These are phyloP conservation scores for Cichlasoma orientale DNA, from an alignment of 2,797 vertebrate species.

Conservation along the genomic window DNA sequence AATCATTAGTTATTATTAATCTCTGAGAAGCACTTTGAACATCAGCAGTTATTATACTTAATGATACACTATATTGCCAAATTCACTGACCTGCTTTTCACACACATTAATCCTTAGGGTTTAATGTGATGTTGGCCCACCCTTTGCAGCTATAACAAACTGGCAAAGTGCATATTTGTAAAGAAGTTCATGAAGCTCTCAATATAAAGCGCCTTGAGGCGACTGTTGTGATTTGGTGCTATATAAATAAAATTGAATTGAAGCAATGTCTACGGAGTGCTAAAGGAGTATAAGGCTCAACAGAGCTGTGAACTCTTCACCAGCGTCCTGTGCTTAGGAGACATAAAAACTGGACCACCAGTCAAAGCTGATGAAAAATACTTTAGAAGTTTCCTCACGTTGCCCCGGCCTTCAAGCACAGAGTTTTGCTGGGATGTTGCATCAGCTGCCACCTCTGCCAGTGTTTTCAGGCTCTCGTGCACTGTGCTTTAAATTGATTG, in stretches of 20 bases:
- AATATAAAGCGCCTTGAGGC: too few relatives aligned
- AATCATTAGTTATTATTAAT: too few relatives aligned
- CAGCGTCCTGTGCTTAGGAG: too few relatives aligned
- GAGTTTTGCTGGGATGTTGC: neutral
- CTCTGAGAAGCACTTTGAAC: neutral
- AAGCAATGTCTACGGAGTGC: neutral
- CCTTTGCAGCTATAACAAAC: too few relatives aligned
- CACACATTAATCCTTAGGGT: too few relatives aligned
- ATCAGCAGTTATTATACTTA: neutral
- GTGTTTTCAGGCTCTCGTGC: neutral
- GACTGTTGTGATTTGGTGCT: too few relatives aligned
- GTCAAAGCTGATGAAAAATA: neutral
- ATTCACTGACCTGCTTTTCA: too few relatives aligned
- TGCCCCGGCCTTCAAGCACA: too few relatives aligned
- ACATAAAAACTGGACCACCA: too few relatives aligned
- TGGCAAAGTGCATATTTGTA: neutral
- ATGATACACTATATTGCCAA: too few relatives aligned
- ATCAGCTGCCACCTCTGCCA: neutral
- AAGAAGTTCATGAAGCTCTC: neutral
- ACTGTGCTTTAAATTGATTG: neutral
- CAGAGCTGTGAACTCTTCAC: neutral
- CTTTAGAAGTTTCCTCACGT: too few relatives aligned
- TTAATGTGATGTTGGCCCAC: too few relatives aligned
- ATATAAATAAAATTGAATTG: neutral
- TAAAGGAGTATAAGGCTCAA: neutral